Base-by-base conservation (phyloP, 2,888 invertebrate genomes). In the Tetranychus truncatus region DNA sequence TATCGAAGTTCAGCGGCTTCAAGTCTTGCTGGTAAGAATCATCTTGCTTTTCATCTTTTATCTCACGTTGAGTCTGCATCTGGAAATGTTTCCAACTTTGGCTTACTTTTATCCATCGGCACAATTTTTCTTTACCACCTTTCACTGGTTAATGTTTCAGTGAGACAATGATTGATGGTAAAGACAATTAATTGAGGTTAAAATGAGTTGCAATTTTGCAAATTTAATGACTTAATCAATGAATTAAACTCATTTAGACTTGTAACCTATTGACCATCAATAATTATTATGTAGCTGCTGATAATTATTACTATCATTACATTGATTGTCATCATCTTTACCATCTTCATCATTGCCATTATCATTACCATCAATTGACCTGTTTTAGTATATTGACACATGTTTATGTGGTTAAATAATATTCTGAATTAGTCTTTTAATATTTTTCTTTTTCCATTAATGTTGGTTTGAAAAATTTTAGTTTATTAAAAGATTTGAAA, bases 1-100 rank as follows among this genome's bases (percentile, higher is more conserved):
- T 95, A 95, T 86, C 87, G 94, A 82, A 73, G 73, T 24, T 75
- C 75, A n/a, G 73, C 75, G 34, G 75, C 72, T 45, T 75, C 75
- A n/a, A 75, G 67, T 73, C 46, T 75, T 34, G 73, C 75, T 46
- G 74, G 76, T 78, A 72, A 67, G 21, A 44, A 45, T 74, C 55
- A 55, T 69, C 21, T 20, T 34, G 34, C 4, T 34, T 24, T 24
- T 66, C 66, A 15, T 66, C 66, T 20, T 66, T 66, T 18, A 66
- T 66, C 5, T 34, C 34, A 34, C 34, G 34, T 34, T 34, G 34
- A 34, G 34, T 34, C 34, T 34, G 3, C 34, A 5, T 34, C 21
- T 44, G 55, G 18, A 34, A 34, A 34, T 34, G 34, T 34, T 34
- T 34, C 3, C 34, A 34, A 34, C 34, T 34, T 34, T 24, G 24